phyloP scores from a whole-genome alignment of 2,797 vertebrate species.

The Podarcis siculus region DNA sequence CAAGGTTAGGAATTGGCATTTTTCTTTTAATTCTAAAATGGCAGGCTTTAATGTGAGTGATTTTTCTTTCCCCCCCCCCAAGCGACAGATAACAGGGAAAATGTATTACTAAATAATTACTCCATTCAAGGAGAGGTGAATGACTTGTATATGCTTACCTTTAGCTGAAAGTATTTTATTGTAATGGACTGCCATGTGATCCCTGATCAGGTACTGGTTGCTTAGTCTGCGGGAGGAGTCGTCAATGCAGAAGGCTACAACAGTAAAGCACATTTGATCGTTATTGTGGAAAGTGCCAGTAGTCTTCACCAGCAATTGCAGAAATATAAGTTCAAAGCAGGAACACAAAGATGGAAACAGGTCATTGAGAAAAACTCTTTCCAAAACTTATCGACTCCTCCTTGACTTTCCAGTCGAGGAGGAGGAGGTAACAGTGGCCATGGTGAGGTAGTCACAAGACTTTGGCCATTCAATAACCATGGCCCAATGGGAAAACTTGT shows the following conservation, averaged over 20 bases:
- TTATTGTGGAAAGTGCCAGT: conserved; percentile 42
- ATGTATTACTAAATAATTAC: background rate
- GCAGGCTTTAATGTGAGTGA: background rate
- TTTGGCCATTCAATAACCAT: too few species aligned
- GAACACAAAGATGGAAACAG: background rate
- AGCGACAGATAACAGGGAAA: background rate
- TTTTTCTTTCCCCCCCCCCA: background rate
- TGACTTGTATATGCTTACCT: conserved; percentile 80
- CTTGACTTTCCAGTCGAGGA: too few species aligned
- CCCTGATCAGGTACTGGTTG: conserved; percentile 85
- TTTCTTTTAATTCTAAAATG: background rate
- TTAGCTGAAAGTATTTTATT: conserved; percentile 93
- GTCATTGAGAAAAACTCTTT: background rate
- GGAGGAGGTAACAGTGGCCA: too few species aligned
- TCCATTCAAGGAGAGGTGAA: background rate
- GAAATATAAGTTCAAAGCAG: conserved; percentile 24
- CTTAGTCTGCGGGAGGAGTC: conserved; percentile 82
- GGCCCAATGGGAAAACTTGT: too few species aligned
- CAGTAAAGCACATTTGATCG: conserved; percentile 65
- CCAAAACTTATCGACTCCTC: too few species aligned
- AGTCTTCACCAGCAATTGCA: conserved; percentile 37
- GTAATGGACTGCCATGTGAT: conserved; percentile 95
- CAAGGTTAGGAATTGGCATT: background rate
- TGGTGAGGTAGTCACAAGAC: too few species aligned
- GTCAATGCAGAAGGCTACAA: conserved; percentile 86